Evolutionary conservation across 2,797 vertebrate genomes (phyloP).

Genomic region (Lithobates pipiens): DNA sequence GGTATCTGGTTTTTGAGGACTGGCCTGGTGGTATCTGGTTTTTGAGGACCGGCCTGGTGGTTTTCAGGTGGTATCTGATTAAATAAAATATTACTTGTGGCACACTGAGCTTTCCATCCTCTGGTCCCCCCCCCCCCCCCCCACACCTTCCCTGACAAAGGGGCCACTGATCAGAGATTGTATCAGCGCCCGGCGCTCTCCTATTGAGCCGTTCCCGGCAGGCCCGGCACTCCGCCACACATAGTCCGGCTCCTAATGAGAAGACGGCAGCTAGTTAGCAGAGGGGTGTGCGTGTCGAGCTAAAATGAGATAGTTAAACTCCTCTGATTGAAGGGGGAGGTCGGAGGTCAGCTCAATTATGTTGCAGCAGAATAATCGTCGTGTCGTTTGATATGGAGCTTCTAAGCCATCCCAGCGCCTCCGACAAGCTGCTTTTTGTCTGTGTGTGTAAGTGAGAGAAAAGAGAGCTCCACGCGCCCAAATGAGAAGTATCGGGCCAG

Average conservation of each 20-base stretch:
- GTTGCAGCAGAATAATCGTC: constrained; percentile 85
- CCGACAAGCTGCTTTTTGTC: constrained; percentile 73
- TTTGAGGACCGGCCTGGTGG: no score
- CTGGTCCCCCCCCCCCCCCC: neutral
- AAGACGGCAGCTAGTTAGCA: constrained; percentile 89
- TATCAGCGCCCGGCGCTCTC: constrained; percentile 13
- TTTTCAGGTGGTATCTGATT: constrained; percentile 2
- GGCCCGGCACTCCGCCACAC: constrained; percentile 32
- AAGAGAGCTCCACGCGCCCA: constrained; percentile 72
- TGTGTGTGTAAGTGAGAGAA: constrained; percentile 72
- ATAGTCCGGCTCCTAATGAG: constrained; percentile 79
- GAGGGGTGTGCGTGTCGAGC: constrained; percentile 86
- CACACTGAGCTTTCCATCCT: neutral
- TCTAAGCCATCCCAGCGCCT: constrained; percentile 88
- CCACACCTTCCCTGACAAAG: neutral
- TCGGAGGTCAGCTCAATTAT: constrained; percentile 98
- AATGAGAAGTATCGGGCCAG: constrained; percentile 77
- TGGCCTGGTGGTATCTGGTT: no score
- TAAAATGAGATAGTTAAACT: constrained; percentile 82
- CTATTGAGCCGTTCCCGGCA: constrained; percentile 49
- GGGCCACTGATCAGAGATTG: constrained; percentile 15
- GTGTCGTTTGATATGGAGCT: constrained; percentile 91
- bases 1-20: no score
- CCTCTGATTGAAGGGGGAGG: constrained; percentile 90
- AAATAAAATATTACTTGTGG: constrained; percentile 1